Percentiles rank a stretch among this genome's conserved stretches.
Evolutionary conservation across 2,113 vertebrate species (phyloP).

Genomic region (Callipepla squamata): DNA sequence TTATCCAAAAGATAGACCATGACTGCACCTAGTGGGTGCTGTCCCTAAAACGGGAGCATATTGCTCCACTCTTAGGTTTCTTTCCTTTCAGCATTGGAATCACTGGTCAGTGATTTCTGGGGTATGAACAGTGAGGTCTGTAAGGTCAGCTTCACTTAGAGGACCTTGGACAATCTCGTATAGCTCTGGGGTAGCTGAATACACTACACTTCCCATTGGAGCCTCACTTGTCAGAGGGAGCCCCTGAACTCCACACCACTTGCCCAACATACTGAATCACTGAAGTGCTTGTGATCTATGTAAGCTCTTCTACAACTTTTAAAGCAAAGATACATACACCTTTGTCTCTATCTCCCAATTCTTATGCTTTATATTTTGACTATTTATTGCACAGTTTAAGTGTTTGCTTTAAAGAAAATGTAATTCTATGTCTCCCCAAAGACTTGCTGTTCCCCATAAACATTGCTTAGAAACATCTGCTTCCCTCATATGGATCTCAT

Average conservation of each 20-base stretch:
- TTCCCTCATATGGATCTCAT: slow-evolving; percentile 64
- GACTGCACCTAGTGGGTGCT: neutral
- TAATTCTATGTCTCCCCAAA: slow-evolving; percentile 49
- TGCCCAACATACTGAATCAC: rapidly evolving
- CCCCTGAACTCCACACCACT: neutral
- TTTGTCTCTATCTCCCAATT: neutral
- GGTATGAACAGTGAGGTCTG: neutral
- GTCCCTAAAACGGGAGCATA: neutral
- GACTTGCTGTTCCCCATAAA: slow-evolving; percentile 58
- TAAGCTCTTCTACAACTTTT: neutral
- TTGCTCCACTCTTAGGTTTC: rapidly evolving
- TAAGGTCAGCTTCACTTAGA: rapidly evolving
- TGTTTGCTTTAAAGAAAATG: slow-evolving; percentile 48
- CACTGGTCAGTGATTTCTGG: neutral
- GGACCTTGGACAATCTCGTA: neutral
- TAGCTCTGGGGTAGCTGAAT: neutral
- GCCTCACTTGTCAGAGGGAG: rapidly evolving
- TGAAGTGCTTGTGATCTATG: neutral
- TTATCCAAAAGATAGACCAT: neutral
- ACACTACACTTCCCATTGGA: neutral
- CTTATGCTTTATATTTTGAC: neutral
- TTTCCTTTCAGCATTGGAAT: neutral
- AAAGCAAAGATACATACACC: neutral
- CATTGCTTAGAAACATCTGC: slow-evolving; percentile 63
- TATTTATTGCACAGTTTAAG: slow-evolving; percentile 38